These are phyloP conservation scores for Serranus cabrilla DNA, from an alignment of 2,797 vertebrate genomes.

Conservation along the genomic window DNA sequence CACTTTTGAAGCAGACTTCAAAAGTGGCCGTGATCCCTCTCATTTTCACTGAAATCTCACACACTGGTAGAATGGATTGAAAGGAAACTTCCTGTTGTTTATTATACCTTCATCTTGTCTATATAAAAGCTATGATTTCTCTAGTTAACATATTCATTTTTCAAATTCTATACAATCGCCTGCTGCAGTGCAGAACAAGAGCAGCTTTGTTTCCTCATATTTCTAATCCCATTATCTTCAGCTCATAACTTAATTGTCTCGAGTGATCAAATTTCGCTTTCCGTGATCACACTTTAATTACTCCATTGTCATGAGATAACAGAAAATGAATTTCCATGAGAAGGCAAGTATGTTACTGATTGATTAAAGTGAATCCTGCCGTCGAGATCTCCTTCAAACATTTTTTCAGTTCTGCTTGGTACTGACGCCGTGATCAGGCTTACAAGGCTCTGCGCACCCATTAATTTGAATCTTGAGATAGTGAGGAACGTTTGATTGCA, in stretches of 20 bases:
- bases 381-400: conserved; percentile 41
- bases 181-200: conserved; percentile 2
- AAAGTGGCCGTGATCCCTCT: conserved; percentile 63
- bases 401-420: conserved; percentile 11
- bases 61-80: conserved; percentile 47
- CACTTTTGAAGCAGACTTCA: conserved; percentile 79
- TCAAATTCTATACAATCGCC: background rate
- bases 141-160: background rate
- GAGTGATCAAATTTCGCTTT: conserved; percentile 57
- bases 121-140: conserved; percentile 23
- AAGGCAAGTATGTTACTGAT: conserved; percentile 23
- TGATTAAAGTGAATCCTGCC: conserved; percentile 50
- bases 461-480: conserved; percentile 43
- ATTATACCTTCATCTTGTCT: background rate
- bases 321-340: conserved; percentile 38
- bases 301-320: conserved; percentile 56
- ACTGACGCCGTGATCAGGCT: conserved; percentile 10
- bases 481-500: conserved; percentile 27
- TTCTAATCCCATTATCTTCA: conserved; percentile 42
- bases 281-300: conserved; percentile 67
- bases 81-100: conserved; percentile 40
- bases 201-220: conserved; percentile 30
- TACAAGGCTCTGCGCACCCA: conserved; percentile 1
- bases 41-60: conserved; percentile 40
- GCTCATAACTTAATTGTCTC: conserved; percentile 55